Evolutionary conservation across 2,113 vertebrate genomes (phyloP).

Genomic region (Entosphenus tridentatus): DNA sequence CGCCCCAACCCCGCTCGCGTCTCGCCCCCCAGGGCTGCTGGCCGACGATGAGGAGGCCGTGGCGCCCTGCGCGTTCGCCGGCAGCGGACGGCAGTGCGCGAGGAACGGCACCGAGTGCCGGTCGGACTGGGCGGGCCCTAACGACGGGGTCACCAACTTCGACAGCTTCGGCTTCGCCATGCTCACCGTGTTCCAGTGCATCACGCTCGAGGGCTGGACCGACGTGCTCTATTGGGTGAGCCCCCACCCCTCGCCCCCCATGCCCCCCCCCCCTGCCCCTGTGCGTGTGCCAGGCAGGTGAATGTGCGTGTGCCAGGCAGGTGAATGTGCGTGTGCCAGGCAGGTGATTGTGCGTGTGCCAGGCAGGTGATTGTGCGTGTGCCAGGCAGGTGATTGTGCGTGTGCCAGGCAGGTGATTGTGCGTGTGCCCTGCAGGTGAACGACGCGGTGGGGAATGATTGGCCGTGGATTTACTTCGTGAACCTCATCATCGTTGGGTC

Average conservation of each 20-base stretch:
- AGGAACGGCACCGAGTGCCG: slow-evolving; percentile 22
- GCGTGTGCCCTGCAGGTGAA: slow-evolving; percentile 39
- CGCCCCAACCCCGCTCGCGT: no score
- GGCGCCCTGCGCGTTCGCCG: neutral
- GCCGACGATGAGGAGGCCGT: neutral
- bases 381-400: no score
- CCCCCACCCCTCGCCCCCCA: neutral
- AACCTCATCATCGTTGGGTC: slow-evolving; percentile 76
- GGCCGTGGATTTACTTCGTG: slow-evolving; percentile 92
- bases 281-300: no score
- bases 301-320: no score
- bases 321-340: no score
- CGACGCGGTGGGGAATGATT: slow-evolving; percentile 87
- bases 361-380: no score
- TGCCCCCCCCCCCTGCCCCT: neutral
- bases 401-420: no score
- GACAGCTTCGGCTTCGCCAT: slow-evolving; percentile 2
- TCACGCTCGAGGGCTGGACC: slow-evolving; percentile 1
- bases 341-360: no score
- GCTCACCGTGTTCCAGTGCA: slow-evolving; percentile 5
- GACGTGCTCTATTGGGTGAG: slow-evolving; percentile 21
- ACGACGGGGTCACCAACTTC: slow-evolving; percentile 2
- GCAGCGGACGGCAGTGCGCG: slow-evolving; percentile 15
- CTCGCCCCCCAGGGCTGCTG: no score
- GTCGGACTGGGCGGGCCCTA: slow-evolving; percentile 2